Evolutionary conservation across 2,888 invertebrate species (phyloP), one percentile per base, ranked within the genome.

Genomic region (Cryptus armator): DNA sequence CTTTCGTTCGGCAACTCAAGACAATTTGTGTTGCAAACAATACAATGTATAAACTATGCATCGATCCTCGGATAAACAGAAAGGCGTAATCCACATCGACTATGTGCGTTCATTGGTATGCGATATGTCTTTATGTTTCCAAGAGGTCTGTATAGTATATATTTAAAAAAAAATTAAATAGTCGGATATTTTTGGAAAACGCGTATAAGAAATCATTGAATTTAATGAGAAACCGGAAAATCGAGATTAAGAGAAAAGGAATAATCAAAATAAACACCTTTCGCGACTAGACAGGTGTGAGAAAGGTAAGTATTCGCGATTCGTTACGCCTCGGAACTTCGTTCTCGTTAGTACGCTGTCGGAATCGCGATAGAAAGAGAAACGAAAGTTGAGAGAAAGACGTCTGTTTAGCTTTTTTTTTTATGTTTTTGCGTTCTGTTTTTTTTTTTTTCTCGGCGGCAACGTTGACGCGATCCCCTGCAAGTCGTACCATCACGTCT

Each of bases 291-390:
- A 67, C 43, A 37, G 62, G 75, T 16, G 19, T 43, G 32, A 64
- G 75, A 74, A 59, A 59, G 37, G 12, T 16, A 6, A 56, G 71
- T 46, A 76, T 79, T 62, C 76, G 85, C 76, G 79, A 79, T 85
- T 85, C 59, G 82, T 85, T 82, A 82, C 82, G 85, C 59, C 44
- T 82, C 66, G 56, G 79, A 85, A 85, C 81, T 64, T 82, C 81
- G 75, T 82, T 85, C 85, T 85, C 85, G 85, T 85, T 85, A 82
- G 82, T 84, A 1, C 76, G 83, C 79, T 64, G 79, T 46, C 74
- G 51, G 43, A 66, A 14, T 74, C 66, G 74, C 29, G 46, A 71
- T 16, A 59, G 56, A 71, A 59, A 51, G 56, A 48, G 37, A 56
- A 56, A n/a, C 24, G 59, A 77, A 37, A 80, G 19, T 7, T 62